Evolutionary conservation across 2,113 vertebrate genomes (phyloP).

Genomic region (Polyodon spathula): DNA sequence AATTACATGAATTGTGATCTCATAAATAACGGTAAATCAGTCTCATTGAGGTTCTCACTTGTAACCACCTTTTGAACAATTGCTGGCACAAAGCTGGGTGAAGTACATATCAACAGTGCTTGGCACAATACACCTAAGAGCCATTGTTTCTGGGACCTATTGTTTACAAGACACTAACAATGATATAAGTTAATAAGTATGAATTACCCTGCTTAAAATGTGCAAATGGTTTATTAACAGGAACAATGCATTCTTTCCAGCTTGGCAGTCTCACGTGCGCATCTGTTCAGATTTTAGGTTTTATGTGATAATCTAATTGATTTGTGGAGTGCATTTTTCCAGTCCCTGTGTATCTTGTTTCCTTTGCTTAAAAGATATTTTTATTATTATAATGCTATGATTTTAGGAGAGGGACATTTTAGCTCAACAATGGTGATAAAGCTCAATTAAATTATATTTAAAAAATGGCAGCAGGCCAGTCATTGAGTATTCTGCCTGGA

Average conservation of each 20-base stretch:
- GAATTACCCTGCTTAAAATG: slow-evolving; percentile 75
- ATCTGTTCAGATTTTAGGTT: slow-evolving; percentile 53
- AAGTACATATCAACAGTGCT: not conserved
- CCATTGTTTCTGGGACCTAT: slow-evolving; percentile 74
- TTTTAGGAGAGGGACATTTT: no score
- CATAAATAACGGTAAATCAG: no score
- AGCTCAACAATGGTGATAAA: no score
- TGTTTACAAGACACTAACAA: slow-evolving; percentile 78
- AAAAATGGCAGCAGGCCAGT: no score
- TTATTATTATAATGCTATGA: no score
- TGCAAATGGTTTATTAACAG: slow-evolving; percentile 70
- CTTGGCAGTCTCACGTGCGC: slow-evolving; percentile 57
- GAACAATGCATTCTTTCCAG: slow-evolving; percentile 67
- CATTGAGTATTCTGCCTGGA: no score
- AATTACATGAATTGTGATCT: not conserved
- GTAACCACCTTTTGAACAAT: slow-evolving; percentile 37
- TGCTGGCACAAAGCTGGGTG: not conserved
- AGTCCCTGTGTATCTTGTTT: no score
- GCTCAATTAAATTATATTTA: no score
- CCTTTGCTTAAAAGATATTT: slow-evolving; percentile 48
- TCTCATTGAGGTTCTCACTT: no score
- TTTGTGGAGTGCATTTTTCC: slow-evolving; percentile 66
- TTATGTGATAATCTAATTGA: slow-evolving; percentile 63
- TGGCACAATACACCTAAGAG: slow-evolving; percentile 41
- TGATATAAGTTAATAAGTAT: slow-evolving; percentile 89